Conservation (phyloP, 1,140 invertebrate species). For the Pemphigus obesinymphae region DNA sequence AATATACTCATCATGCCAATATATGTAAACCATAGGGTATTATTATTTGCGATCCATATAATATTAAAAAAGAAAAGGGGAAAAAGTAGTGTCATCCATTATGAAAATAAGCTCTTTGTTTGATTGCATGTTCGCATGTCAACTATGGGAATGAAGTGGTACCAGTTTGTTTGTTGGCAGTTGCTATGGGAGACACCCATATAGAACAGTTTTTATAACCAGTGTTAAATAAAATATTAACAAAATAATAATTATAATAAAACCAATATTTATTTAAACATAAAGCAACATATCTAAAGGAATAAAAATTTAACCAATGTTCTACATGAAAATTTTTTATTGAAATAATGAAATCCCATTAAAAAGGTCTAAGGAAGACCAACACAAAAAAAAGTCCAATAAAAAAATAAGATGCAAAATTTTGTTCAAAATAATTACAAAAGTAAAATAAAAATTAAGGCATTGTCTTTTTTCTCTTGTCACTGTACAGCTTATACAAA, state of each 20-base stretch:
- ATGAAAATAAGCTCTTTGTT: slow-evolving; percentile 41
- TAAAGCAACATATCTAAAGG: background rate
- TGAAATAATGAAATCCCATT: too few species aligned
- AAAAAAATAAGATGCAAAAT: too few species aligned
- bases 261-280: slow-evolving; percentile 12
- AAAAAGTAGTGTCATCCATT: slow-evolving; percentile 38
- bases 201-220: slow-evolving; percentile 27
- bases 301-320: background rate
- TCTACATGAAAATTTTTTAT: too few species aligned
- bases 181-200: slow-evolving; percentile 24
- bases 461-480: too few species aligned
- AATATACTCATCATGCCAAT: slow-evolving; percentile 17
- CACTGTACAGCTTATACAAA: too few species aligned
- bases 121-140: slow-evolving; percentile 41
- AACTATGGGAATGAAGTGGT: slow-evolving; percentile 28
- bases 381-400: too few species aligned
- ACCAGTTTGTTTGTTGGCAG: slow-evolving; percentile 22
- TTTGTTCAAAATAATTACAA: too few species aligned
- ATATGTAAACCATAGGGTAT: slow-evolving; percentile 19
- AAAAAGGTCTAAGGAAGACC: too few species aligned
- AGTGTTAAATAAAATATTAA: slow-evolving; percentile 33
- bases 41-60: slow-evolving; percentile 26
- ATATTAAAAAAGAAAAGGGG: slow-evolving; percentile 30
- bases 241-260: slow-evolving; percentile 22
- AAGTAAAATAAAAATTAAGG: too few species aligned